Evolutionary conservation across 2,888 invertebrate species (phyloP), one percentile per base, ranked within the genome.

Genomic region (Choristoneura rosaceana): DNA sequence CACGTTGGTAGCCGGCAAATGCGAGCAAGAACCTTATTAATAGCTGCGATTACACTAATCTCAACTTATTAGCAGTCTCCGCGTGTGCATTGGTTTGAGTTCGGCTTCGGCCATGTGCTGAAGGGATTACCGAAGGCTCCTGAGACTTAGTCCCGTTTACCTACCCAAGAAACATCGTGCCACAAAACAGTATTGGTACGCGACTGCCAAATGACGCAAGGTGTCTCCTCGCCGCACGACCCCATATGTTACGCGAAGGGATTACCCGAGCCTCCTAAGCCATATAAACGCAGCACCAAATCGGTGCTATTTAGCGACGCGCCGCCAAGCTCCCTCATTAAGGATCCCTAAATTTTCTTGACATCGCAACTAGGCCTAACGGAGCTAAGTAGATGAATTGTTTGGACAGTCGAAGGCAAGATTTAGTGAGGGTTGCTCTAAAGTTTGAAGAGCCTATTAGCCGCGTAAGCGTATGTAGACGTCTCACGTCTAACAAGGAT

Each of bases 311-410:
- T 91, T 89, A 90, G 86, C 85, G 83, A 81, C 79, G 84, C 80
- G 74, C 82, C 81, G 78, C 78, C 81, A 77, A 83, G 82, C 84
- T 82, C 83, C 84, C 87, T 89, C 90, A 90, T 90, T 90, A 91
- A 90, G 87, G 85, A 82, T 80, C 86, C 86, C 87, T 88, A 89
- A 90, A 89, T 90, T 90, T 89, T 88, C 90, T 85, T 89, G 90
- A 88, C 90, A 82, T 84, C 80, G 77, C 81, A 78, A 81, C 81
- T 81, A 80, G 78, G 76, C 86, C 87, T 81, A 85, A 81, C 81
- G 86, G 76, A 76, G 77, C 76, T 79, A 74, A 80, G 79, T 77
- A 84, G 82, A 85, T 82, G 83, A 82, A 87, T 89, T 87, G 88
- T 86, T 89, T 86, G 85, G 88, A 86, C 88, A 84, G 82, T 79